Percentiles rank a stretch among this genome's conserved stretches.
Evolutionary conservation across 1,140 invertebrate genomes (phyloP).

Genomic region (Vollenhovia emeryi): DNA sequence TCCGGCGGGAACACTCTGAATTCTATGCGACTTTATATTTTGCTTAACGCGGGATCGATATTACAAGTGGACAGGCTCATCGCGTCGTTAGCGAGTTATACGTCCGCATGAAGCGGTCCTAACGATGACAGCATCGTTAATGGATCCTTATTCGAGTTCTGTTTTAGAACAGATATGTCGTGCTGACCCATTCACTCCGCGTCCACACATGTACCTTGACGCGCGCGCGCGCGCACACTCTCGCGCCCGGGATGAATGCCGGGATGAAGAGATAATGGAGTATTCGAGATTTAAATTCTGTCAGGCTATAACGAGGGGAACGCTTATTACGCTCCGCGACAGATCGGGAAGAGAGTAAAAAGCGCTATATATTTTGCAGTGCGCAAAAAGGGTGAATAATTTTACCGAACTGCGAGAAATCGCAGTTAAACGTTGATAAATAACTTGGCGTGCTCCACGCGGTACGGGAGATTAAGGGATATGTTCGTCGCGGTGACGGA

Average conservation of each 20-base stretch:
- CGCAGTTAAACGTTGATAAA: slow-evolving; percentile 26
- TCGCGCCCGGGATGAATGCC: no score
- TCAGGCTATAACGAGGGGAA: slow-evolving; percentile 42
- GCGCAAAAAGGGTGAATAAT: slow-evolving; percentile 17
- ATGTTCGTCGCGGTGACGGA: neutral
- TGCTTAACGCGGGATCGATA: slow-evolving; percentile 25
- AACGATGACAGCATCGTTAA: slow-evolving; percentile 57
- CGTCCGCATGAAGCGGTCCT: slow-evolving; percentile 41
- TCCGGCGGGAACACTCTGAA: neutral
- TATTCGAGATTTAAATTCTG: slow-evolving; percentile 61
- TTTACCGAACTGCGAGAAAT: slow-evolving; percentile 21
- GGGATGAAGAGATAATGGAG: slow-evolving; percentile 49
- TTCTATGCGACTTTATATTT: slow-evolving; percentile 14
- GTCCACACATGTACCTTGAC: neutral
- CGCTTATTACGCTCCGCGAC: slow-evolving; percentile 34
- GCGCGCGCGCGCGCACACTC: no score
- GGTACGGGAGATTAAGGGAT: neutral
- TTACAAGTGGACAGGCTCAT: slow-evolving; percentile 52
- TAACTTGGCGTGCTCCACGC: neutral
- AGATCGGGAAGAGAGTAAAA: neutral
- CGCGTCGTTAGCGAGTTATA: slow-evolving; percentile 56
- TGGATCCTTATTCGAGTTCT: slow-evolving; percentile 57
- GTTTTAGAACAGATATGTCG: slow-evolving; percentile 50
- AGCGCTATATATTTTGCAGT: slow-evolving; percentile 16
- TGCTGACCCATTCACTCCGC: slow-evolving; percentile 51